phyloP scores from a whole-genome alignment of 2,113 vertebrate species.

The Aix galericulata region DNA sequence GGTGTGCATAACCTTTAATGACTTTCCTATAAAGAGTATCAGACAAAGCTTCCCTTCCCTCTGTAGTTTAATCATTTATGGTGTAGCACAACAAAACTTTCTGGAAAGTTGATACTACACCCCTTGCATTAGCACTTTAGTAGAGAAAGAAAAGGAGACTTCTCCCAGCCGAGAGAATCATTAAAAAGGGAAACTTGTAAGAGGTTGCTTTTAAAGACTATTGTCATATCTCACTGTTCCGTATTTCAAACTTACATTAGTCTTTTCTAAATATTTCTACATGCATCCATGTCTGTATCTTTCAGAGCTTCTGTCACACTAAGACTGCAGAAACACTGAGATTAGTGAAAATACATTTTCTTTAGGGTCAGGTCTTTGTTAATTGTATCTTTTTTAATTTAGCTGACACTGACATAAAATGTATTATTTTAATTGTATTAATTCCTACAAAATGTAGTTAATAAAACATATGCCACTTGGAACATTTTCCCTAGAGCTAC shows the following conservation, averaged over 20 bases:
- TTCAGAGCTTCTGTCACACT: constrained; percentile 56
- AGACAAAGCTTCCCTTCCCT: not conserved
- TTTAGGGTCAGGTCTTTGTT: constrained; percentile 58
- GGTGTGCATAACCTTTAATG: not conserved
- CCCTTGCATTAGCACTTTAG: not conserved
- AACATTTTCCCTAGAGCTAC: constrained; percentile 43
- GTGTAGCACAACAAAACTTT: not conserved
- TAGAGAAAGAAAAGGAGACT: not conserved
- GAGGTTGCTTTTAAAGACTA: constrained; percentile 45
- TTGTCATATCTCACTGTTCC: constrained; percentile 10
- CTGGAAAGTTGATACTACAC: not conserved
- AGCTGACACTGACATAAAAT: constrained; percentile 56
- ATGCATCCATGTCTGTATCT: constrained; percentile 14
- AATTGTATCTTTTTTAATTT: constrained; percentile 55
- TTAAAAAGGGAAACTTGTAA: constrained; percentile 31
- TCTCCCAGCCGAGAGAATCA: not conserved
- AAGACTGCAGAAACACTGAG: constrained; percentile 49
- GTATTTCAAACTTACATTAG: constrained; percentile 63
- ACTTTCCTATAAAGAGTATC: not conserved
- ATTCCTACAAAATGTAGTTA: constrained; percentile 61
- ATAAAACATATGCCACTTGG: constrained; percentile 57
- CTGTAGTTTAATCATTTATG: constrained; percentile 26
- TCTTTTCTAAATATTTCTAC: constrained; percentile 45
- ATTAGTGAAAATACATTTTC: constrained; percentile 63
- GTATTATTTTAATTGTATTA: constrained; percentile 52